These are phyloP conservation scores for Ormyrus rosae DNA, from an alignment of 2,888 invertebrate species.

Conservation along the genomic window DNA sequence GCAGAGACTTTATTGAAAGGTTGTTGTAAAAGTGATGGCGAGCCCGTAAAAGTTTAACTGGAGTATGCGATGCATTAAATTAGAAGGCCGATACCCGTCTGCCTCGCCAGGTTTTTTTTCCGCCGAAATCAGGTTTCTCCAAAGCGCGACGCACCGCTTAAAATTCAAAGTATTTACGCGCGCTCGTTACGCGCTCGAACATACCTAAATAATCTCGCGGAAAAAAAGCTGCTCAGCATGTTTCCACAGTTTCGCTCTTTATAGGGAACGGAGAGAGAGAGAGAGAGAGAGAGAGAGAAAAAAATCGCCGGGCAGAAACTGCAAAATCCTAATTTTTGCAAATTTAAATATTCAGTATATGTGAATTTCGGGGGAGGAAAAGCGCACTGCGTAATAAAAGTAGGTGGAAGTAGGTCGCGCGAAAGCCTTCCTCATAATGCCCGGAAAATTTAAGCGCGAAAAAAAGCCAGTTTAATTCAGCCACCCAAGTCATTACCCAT, in stretches of 20 bases:
- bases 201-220: no score
- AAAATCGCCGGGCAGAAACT: not conserved
- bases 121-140: no score
- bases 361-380: conserved; percentile 28
- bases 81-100: not conserved
- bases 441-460: conserved; percentile 46
- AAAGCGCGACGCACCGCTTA: no score
- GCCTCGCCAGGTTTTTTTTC: no score
- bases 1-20: conserved; percentile 65
- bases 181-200: no score
- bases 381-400: conserved; percentile 40
- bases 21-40: conserved; percentile 61
- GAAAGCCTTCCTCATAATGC: conserved; percentile 34
- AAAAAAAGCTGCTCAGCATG: not conserved
- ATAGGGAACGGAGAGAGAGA: no score
- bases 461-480: conserved; percentile 48
- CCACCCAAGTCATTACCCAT: conserved; percentile 50
- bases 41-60: conserved; percentile 58
- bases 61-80: not conserved
- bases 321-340: conserved; percentile 33
- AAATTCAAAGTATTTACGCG: no score
- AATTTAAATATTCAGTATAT: conserved; percentile 44
- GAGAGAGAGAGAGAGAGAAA: no score
- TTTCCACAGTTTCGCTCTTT: no score
- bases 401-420: conserved; percentile 45